These are phyloP conservation scores for Diploscapter pachys DNA, from an alignment of 1,140 invertebrate genomes.

Conservation along the genomic window DNA sequence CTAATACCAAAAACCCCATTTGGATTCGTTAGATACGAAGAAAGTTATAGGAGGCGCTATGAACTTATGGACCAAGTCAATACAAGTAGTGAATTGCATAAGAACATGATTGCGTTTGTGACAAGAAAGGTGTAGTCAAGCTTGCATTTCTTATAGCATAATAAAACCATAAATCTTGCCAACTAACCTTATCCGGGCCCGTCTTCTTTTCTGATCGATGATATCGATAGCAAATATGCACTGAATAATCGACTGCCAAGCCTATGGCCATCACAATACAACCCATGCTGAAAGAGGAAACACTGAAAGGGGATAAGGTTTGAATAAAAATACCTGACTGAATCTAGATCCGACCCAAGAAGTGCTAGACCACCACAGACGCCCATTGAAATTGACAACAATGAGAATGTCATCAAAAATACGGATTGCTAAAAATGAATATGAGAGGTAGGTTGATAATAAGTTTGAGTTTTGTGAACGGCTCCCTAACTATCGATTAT, in stretches of 20 bases:
- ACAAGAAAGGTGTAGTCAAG: no score
- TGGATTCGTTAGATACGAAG: no score
- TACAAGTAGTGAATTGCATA: no score
- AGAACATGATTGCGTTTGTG: no score
- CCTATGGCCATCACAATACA: constrained; percentile 59
- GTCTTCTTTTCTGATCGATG: constrained; percentile 49
- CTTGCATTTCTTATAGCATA: no score
- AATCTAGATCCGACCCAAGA: constrained; percentile 56
- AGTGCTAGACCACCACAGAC: constrained; percentile 58
- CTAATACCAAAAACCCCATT: no score
- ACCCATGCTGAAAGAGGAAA: constrained; percentile 31
- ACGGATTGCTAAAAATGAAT: constrained; percentile 49
- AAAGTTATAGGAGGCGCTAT: no score
- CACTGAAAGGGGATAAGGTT: background rate
- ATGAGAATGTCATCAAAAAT: constrained; percentile 58
- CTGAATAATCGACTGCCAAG: constrained; percentile 56
- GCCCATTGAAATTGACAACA: constrained; percentile 57
- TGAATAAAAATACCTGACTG: constrained; percentile 46
- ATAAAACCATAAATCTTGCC: no score
- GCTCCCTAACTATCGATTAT: no score
- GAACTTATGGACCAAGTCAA: no score
- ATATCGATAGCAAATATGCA: constrained; percentile 58
- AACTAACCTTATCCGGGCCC: constrained; percentile 46
- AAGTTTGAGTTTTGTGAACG: no score
- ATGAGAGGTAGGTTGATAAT: no score